Conservation (phyloP, 2,888 invertebrate species). For the Drosophila hawaiiensis region DNA sequence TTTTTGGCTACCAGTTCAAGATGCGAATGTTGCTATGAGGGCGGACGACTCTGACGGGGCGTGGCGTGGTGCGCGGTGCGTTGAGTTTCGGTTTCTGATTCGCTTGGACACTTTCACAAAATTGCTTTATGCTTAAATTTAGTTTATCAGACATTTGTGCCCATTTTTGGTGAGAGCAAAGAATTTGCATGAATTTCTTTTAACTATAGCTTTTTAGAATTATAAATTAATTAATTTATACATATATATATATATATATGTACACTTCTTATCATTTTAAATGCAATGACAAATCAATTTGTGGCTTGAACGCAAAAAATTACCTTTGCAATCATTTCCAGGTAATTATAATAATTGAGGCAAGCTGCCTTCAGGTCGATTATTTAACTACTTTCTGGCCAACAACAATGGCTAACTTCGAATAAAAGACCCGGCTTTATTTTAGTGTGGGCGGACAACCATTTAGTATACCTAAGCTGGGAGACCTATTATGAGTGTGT, state of each 20-base stretch:
- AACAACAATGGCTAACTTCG: slow-evolving; percentile 1
- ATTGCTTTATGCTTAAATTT: slow-evolving; percentile 27
- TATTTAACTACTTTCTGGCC: slow-evolving; percentile 47
- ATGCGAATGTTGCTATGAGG: slow-evolving; percentile 25
- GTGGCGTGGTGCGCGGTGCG: neutral
- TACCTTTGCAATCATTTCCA: slow-evolving; percentile 32
- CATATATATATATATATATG: neutral
- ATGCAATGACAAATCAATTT: slow-evolving; percentile 73
- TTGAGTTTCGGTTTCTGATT: slow-evolving; percentile 12
- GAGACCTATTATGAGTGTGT: neutral
- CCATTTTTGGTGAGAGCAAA: slow-evolving; percentile 39
- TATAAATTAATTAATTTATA: neutral
- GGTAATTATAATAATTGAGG: slow-evolving; percentile 54
- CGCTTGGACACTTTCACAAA: slow-evolving; percentile 73
- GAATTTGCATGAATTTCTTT: slow-evolving; percentile 62
- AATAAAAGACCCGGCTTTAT: neutral
- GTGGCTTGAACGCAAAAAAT: slow-evolving; percentile 28
- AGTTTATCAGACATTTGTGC: slow-evolving; percentile 63
- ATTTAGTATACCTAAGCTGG: neutral
- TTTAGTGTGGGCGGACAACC: neutral
- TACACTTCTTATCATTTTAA: slow-evolving; percentile 8
- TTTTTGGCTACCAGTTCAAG: slow-evolving; percentile 25
- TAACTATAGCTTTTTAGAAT: slow-evolving; percentile 15
- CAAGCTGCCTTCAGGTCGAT: slow-evolving; percentile 17
- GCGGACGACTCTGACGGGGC: neutral